These are phyloP conservation scores for Cheilinus undulatus DNA, from an alignment of 2,113 vertebrate genomes.

Conservation along the genomic window DNA sequence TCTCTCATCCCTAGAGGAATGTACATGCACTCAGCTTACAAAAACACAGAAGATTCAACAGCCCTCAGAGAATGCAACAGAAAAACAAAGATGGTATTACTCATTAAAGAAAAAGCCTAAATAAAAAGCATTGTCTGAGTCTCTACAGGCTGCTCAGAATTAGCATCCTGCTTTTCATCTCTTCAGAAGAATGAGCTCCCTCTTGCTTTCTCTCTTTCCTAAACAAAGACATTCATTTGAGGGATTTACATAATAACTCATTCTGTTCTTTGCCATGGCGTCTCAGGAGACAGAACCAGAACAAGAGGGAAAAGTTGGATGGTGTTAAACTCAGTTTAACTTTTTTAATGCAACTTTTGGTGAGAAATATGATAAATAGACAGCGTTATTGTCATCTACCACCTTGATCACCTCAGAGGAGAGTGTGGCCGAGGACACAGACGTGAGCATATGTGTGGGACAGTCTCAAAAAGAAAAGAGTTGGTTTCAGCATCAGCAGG, in stretches of 20 bases:
- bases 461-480: not conserved
- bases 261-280: slow-evolving; percentile 1
- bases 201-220: not conserved
- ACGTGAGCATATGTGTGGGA: not conserved
- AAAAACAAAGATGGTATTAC: slow-evolving; percentile 27
- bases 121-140: slow-evolving; percentile 34
- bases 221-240: slow-evolving; percentile 48
- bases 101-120: slow-evolving; percentile 45
- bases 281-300: slow-evolving; percentile 18
- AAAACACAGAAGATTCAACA: not conserved
- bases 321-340: slow-evolving; percentile 2
- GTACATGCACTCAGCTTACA: not conserved
- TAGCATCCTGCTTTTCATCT: slow-evolving; percentile 54
- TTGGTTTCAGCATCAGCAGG: slow-evolving; percentile 46
- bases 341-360: not conserved
- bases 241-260: slow-evolving; percentile 53
- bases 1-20: not conserved
- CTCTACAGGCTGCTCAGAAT: slow-evolving; percentile 46
- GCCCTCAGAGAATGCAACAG: slow-evolving; percentile 3
- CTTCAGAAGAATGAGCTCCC: slow-evolving; percentile 47
- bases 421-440: too few species aligned
- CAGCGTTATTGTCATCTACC: slow-evolving; percentile 6
- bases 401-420: not conserved
- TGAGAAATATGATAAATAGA: not conserved
- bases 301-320: not conserved